These are phyloP conservation scores for Periparus ater DNA, from an alignment of 2,797 vertebrate species.

Conservation along the genomic window DNA sequence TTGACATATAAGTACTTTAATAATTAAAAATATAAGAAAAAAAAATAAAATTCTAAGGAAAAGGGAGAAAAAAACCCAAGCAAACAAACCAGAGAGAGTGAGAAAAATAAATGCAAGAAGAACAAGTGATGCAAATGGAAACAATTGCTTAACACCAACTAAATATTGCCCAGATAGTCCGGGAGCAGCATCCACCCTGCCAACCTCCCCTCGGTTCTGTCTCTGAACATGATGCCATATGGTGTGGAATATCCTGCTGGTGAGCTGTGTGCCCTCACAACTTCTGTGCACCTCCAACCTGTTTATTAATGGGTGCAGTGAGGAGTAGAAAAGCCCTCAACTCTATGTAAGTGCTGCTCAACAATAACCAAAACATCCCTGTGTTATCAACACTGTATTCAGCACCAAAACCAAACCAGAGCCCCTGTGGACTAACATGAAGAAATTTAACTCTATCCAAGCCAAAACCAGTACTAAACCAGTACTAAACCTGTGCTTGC, in stretches of 20 bases:
- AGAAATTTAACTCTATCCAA: not conserved
- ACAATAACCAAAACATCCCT: not conserved
- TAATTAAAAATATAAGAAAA: not conserved
- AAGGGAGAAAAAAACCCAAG: not conserved
- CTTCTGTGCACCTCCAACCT: not conserved
- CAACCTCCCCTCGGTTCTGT: not conserved
- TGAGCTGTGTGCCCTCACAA: not conserved
- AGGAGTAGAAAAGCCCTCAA: not conserved
- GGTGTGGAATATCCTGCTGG: not conserved
- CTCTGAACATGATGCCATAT: rapidly evolving
- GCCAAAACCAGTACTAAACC: not conserved
- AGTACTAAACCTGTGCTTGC: not conserved
- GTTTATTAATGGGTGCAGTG: not conserved
- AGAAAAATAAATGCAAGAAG: not conserved
- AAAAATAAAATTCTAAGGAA: not conserved
- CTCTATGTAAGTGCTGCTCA: not conserved
- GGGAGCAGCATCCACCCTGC: rapidly evolving
- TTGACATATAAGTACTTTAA: not conserved
- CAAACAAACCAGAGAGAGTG: not conserved
- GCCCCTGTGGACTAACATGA: not conserved
- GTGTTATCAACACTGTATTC: not conserved
- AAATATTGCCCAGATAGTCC: not conserved
- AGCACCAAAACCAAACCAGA: not conserved
- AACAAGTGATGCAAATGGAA: not conserved
- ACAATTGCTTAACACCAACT: not conserved